A percentile compares a stretch with the other conserved stretches of the same genome.
phyloP scores from a whole-genome alignment of 2,113 vertebrate species.

The Astatotilapia flaviijosephi region DNA sequence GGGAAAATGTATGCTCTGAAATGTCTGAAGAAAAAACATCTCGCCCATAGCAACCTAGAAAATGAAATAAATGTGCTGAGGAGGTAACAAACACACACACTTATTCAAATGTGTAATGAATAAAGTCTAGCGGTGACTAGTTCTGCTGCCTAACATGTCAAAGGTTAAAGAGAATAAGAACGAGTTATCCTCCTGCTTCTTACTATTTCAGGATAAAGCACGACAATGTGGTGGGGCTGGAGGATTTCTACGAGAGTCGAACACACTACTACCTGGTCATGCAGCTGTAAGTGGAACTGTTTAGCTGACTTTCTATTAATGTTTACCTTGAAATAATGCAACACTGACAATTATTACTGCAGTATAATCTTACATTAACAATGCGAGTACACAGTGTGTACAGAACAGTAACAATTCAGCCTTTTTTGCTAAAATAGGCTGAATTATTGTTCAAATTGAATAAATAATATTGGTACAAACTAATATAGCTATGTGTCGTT shows the following conservation, averaged over 20 bases:
- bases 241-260: conserved; percentile 90
- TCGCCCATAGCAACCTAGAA: conserved; percentile 82
- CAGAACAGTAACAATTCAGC: neutral
- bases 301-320: neutral
- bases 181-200: neutral
- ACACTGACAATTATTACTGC: neutral
- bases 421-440: neutral
- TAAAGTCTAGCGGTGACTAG: neutral
- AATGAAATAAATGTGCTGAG: conserved; percentile 90
- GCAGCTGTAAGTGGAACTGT: conserved; percentile 84
- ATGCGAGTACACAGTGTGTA: neutral
- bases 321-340: neutral
- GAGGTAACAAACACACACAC: conserved; percentile 68
- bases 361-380: neutral
- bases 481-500: neutral
- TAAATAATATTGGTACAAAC: neutral
- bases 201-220: conserved; percentile 84
- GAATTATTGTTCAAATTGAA: neutral
- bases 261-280: conserved; percentile 96
- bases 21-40: conserved; percentile 90
- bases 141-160: neutral
- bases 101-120: neutral
- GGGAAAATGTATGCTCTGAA: conserved; percentile 88
- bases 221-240: conserved; percentile 88
- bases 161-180: neutral